phyloP scores from a whole-genome alignment of 2,113 vertebrate species.

The Anoplopoma fimbria region DNA sequence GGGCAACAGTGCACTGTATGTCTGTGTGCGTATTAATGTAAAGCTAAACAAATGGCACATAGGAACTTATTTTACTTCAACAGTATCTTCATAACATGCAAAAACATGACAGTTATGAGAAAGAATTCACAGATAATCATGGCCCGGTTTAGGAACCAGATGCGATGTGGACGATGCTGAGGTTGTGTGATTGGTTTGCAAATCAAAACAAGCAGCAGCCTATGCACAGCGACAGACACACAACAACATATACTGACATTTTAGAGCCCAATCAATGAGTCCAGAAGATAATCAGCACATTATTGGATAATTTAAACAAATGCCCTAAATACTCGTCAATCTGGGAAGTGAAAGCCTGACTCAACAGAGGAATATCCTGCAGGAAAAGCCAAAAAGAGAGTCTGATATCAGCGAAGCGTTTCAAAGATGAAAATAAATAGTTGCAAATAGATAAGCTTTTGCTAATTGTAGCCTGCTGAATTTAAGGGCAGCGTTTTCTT shows the following conservation, averaged over 20 bases:
- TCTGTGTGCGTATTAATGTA: neutral
- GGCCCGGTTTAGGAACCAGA: neutral
- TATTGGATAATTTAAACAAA: no score
- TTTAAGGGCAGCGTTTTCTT: neutral
- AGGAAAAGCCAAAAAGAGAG: no score
- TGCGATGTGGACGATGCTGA: neutral
- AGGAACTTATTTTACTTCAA: slow-evolving; percentile 66
- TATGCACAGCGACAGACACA: neutral
- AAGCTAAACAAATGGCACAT: slow-evolving; percentile 47
- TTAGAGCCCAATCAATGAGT: no score
- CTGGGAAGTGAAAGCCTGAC: no score
- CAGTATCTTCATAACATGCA: slow-evolving; percentile 43
- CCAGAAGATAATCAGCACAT: no score
- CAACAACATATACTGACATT: neutral
- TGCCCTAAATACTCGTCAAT: no score
- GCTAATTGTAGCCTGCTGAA: no score
- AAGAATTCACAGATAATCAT: neutral
- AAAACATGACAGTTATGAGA: neutral
- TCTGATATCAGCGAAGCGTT: no score
- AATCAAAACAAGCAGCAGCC: neutral
- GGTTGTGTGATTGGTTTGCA: neutral
- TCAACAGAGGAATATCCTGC: no score
- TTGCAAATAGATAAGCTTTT: no score
- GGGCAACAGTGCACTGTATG: neutral
- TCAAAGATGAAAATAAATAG: no score